phyloP scores from a whole-genome alignment of 2,888 invertebrate genomes.

The Mimachlamys varia region DNA sequence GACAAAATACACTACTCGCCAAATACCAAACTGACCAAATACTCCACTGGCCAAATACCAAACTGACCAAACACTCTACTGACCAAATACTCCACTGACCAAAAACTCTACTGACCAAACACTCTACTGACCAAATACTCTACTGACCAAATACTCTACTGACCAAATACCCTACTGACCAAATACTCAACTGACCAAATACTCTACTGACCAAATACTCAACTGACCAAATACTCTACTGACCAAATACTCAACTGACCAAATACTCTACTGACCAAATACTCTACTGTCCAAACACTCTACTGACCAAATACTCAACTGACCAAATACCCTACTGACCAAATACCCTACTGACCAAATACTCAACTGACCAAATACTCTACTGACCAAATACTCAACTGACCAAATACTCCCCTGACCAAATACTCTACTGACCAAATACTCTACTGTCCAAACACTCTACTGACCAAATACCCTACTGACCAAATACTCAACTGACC shows the following conservation, averaged over 20 bases:
- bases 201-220: not conserved
- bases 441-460: not conserved
- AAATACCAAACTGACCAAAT: no score
- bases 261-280: not conserved
- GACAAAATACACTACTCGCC: not conserved
- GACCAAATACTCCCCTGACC: no score
- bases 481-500: not conserved
- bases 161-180: not conserved
- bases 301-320: not conserved
- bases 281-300: not conserved
- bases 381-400: not conserved
- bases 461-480: not conserved
- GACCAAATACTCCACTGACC: not conserved
- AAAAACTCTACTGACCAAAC: not conserved
- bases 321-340: not conserved
- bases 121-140: not conserved
- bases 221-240: not conserved
- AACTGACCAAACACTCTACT: not conserved
- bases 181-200: not conserved
- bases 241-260: not conserved
- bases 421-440: not conserved
- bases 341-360: no score
- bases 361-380: not conserved
- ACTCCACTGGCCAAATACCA: not conserved
- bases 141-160: not conserved